A percentile compares a stretch with the other conserved stretches of the same genome.
Conservation (phyloP, 2,888 invertebrate genomes). For the Thera obeliscata region DNA sequence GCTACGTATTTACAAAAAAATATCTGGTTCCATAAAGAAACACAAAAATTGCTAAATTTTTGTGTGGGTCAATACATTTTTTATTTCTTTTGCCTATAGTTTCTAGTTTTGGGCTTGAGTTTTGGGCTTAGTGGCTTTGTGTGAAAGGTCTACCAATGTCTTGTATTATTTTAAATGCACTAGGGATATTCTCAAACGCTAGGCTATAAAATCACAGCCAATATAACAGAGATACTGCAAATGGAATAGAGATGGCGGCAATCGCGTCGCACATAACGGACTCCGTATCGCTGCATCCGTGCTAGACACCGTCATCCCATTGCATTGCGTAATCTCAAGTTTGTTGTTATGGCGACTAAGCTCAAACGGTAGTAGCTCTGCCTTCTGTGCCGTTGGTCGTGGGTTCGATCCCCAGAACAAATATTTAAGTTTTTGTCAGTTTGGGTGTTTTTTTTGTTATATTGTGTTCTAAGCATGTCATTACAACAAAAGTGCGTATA, state of each 20-base stretch:
- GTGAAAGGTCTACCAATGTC: not conserved
- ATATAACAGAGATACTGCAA: constrained; percentile 70
- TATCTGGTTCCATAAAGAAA: too few relatives aligned
- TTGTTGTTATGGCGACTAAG: constrained; percentile 22
- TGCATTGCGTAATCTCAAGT: constrained; percentile 24
- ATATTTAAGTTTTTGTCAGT: too few relatives aligned
- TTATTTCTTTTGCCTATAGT: too few relatives aligned
- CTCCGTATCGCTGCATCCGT: constrained; percentile 29
- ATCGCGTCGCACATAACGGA: constrained; percentile 42
- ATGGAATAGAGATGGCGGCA: constrained; percentile 66
- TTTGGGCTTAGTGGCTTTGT: too few relatives aligned
- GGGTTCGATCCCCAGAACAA: too few relatives aligned
- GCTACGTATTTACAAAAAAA: too few relatives aligned
- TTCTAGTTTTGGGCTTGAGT: too few relatives aligned
- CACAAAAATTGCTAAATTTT: too few relatives aligned
- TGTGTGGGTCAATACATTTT: too few relatives aligned
- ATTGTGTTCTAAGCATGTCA: too few relatives aligned
- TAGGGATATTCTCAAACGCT: constrained; percentile 20
- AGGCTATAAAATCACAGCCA: constrained; percentile 59
- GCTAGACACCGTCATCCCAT: constrained; percentile 20
- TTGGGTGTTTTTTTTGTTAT: too few relatives aligned
- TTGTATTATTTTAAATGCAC: constrained; percentile 16
- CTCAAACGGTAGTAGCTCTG: not conserved
- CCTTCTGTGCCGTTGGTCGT: too few relatives aligned
- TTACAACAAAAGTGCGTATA: constrained; percentile 17